Evolutionary conservation across 2,888 invertebrate genomes (phyloP), one percentile per base, ranked within the genome.

Genomic region (Celastrina argiolus): DNA sequence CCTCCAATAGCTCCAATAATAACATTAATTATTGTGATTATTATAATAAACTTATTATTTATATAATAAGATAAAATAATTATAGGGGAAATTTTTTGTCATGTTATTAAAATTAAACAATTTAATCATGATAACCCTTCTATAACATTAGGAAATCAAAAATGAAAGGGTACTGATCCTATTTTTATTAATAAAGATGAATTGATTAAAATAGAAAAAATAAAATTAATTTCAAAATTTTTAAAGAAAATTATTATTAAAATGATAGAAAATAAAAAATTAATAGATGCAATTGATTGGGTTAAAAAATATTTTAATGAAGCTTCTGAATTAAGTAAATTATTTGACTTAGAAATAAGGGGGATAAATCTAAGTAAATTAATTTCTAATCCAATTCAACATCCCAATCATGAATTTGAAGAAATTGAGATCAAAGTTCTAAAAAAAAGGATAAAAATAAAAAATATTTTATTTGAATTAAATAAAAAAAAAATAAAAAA

Each of bases 61-160:
- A 82, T 78, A 78, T 84, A 83, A 80, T 91, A 92, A 64, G 88
- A 90, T 58, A 92, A 74, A 76, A 93, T 73, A 80, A 92, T 87
- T 85, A 94, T 82, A 2, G 93, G 93, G 42, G 92, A 88, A 85
- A 93, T 91, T 93, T 94, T 94, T 93, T 94, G 94, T 88, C 93
- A 93, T 0, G 92, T 92, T 84, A 93, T 85, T 87, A 93, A 79
- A 78, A 93, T 83, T 76, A 93, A 81, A 69, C 83, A 79, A 82
- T 92, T 93, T 71, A 87, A 79, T 93, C 93, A 94, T 34, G 80
- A 83, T 86, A 93, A 74, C 2, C 92, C 92, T 86, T 92, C 92
- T 74, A 92, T 87, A 78, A 94, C 86, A 84, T 90, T 91, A 0
- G 92, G 92, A 26, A 92, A 93, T 91, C 93, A 94, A 75, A 92